Percentiles rank a stretch among this genome's conserved stretches.
These are phyloP conservation scores for Triops longicaudatus DNA, from an alignment of 1,140 invertebrate genomes.

Conservation along the genomic window DNA sequence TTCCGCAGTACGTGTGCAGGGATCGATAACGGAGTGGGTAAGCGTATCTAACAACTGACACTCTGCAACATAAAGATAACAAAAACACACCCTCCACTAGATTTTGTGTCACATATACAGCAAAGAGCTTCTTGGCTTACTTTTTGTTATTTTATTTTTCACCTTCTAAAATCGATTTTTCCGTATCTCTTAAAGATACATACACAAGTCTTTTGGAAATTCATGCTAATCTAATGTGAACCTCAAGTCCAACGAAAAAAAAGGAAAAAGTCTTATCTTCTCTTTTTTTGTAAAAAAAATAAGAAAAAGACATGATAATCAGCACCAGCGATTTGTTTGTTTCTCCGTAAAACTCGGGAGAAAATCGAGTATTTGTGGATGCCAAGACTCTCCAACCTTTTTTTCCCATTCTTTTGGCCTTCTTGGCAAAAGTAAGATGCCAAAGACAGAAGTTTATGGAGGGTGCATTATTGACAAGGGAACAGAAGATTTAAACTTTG, in stretches of 20 bases:
- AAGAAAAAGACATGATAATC: neutral
- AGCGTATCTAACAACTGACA: slow-evolving; percentile 3
- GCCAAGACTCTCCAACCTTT: neutral
- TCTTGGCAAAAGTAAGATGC: neutral
- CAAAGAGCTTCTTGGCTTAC: neutral
- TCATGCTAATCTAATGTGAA: neutral
- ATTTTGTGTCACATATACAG: neutral
- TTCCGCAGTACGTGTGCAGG: slow-evolving; percentile 2
- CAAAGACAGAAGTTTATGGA: slow-evolving; percentile 12
- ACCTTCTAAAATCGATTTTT: neutral
- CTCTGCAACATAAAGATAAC: neutral
- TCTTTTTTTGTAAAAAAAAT: neutral
- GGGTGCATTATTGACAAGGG: neutral
- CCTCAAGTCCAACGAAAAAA: neutral
- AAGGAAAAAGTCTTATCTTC: neutral
- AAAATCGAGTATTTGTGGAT: neutral
- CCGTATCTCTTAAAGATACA: neutral
- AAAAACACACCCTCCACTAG: neutral
- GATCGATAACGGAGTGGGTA: slow-evolving; percentile 7
- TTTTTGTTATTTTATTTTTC: neutral
- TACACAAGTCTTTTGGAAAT: neutral
- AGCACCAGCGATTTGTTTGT: neutral
- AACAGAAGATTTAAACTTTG: neutral
- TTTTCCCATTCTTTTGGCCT: no score
- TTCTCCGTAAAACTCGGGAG: neutral